A percentile compares a stretch with the other conserved stretches of the same genome.
Evolutionary conservation across 2,113 vertebrate genomes (phyloP).

Genomic region (Peromyscus californicus): DNA sequence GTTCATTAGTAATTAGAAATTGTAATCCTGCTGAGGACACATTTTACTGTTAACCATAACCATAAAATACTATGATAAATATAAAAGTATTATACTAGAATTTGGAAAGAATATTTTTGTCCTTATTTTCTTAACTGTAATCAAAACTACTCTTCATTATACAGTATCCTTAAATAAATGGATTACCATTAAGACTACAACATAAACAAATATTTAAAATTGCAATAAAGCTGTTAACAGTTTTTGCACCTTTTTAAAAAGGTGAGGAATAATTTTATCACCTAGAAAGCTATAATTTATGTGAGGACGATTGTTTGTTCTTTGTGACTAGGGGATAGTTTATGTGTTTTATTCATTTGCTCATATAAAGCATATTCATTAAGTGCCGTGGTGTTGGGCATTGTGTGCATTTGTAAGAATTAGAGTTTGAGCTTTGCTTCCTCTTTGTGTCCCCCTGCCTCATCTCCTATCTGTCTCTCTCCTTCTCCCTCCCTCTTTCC

Average conservation of each 20-base stretch:
- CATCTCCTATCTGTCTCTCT: not conserved
- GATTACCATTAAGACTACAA: slow-evolving; percentile 55
- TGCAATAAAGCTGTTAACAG: not conserved
- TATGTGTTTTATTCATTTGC: not conserved
- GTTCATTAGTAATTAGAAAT: slow-evolving; percentile 68
- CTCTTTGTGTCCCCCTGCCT: not conserved
- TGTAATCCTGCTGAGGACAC: slow-evolving; percentile 44
- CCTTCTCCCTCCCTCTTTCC: not conserved
- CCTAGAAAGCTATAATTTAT: not conserved
- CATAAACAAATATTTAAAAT: slow-evolving; percentile 39
- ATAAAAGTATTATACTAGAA: slow-evolving; percentile 53
- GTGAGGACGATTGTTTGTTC: not conserved
- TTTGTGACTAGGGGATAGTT: not conserved
- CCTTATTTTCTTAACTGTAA: slow-evolving; percentile 52
- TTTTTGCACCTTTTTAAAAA: slow-evolving; percentile 45
- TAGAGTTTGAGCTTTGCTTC: not conserved
- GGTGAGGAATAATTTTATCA: slow-evolving; percentile 37
- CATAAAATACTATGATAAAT: slow-evolving; percentile 59
- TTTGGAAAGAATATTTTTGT: slow-evolving; percentile 57
- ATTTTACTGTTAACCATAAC: slow-evolving; percentile 53
- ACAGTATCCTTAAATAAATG: slow-evolving; percentile 24
- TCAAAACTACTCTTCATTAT: slow-evolving; percentile 13
- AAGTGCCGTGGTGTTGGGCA: not conserved
- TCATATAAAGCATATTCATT: not conserved
- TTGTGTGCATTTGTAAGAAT: not conserved